Conservation (phyloP, 2,888 invertebrate species). For the Drosophila parthenogenetica region DNA sequence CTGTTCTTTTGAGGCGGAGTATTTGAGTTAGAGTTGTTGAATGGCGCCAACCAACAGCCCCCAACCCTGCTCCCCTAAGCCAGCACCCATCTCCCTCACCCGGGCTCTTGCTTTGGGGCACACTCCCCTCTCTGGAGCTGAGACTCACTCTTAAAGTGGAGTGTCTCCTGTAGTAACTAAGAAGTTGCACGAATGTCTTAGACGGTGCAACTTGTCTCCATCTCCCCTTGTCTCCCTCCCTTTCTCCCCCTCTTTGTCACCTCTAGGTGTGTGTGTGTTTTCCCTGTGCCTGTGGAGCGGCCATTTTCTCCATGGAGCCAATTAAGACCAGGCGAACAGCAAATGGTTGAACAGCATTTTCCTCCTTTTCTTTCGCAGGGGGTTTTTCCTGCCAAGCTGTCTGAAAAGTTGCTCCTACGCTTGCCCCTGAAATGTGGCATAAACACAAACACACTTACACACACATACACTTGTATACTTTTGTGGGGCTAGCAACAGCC, state of each 20-base stretch:
- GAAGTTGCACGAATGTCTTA: constrained; percentile 65
- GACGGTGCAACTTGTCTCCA: constrained; percentile 34
- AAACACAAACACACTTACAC: constrained; percentile 13
- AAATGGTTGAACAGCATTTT: constrained; percentile 35
- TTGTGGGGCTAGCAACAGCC: constrained; percentile 28
- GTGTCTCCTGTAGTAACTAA: constrained; percentile 29
- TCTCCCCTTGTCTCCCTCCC: neutral
- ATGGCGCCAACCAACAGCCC: constrained; percentile 55
- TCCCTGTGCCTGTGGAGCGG: constrained; percentile 62
- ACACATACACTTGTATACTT: constrained; percentile 10
- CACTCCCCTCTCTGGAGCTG: neutral
- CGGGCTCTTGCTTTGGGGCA: neutral
- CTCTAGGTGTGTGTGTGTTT: constrained; percentile 18
- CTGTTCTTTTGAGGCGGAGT: constrained; percentile 82
- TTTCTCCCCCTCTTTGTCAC: neutral
- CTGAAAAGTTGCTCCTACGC: constrained; percentile 39
- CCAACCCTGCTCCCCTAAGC: constrained; percentile 1
- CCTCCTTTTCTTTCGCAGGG: constrained; percentile 5
- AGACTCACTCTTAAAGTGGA: constrained; percentile 7
- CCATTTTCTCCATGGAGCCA: constrained; percentile 84
- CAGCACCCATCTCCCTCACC: constrained; percentile 15
- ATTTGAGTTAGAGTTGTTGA: constrained; percentile 83
- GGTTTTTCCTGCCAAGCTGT: constrained; percentile 28
- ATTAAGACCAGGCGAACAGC: constrained; percentile 81
- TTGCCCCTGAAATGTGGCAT: constrained; percentile 57